These are phyloP conservation scores for Ascidia mentula DNA, from an alignment of 23 tunicate species.

Conservation along the genomic window DNA sequence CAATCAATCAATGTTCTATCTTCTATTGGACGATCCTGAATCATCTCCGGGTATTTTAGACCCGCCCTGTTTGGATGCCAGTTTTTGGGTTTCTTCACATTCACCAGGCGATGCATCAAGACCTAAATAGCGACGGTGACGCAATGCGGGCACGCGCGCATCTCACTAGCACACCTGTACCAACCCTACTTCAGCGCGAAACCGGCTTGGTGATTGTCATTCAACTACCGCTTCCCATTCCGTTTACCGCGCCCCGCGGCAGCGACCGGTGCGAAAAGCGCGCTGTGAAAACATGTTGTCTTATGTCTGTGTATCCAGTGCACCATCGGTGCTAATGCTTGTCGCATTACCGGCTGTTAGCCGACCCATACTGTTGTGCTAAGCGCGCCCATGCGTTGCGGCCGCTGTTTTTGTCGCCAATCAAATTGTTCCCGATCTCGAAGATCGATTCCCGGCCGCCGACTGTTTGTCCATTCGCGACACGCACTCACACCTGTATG, in stretches of 20 bases:
- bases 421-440: background rate
- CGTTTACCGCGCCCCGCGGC: background rate
- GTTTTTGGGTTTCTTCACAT: no score
- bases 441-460: background rate
- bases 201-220: background rate
- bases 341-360: conserved; percentile 8
- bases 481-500: background rate
- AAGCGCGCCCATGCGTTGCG: conserved; percentile 5
- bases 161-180: background rate
- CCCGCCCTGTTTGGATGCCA: no score
- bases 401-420: background rate
- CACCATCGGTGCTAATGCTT: conserved; percentile 1
- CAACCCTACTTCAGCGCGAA: background rate
- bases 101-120: conserved; percentile 6
- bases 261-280: background rate
- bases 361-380: background rate
- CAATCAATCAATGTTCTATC: no score
- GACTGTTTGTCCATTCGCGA: background rate
- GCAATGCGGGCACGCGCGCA: background rate
- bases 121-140: background rate
- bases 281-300: conserved; percentile 10
- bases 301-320: conserved; percentile 5
- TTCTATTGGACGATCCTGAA: no score
- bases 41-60: no score
- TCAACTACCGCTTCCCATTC: conserved; percentile 2